Base-by-base conservation (phyloP, 2,113 vertebrate genomes). In the Gopherus evgoodei region DNA sequence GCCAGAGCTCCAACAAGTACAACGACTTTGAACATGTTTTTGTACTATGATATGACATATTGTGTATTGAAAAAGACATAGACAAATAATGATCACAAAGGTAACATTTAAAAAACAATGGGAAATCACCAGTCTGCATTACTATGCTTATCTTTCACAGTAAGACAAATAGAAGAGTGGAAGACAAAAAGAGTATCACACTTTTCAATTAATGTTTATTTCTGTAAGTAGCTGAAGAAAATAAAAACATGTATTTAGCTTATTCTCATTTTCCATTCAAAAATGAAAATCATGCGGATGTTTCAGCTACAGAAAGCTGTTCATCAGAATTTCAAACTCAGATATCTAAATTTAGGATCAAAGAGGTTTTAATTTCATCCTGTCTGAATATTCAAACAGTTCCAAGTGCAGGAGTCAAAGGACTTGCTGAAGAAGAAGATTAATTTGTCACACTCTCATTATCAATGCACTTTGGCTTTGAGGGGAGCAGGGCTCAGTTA, bases 381-480 rank as follows among this genome's bases (percentile, higher is more conserved):
- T 92, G 53, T 89, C 78, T 93, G 65, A 53, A 90, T 93, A 92
- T 95, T 84, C 84, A 90, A 83, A 82, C 92, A 75, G 81, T 65
- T 91, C 56, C 81, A 11, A 86, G 84, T 91, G 56, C 80, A 57
- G 69, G 17, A 44, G 65, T 93, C 93, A 96, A 92, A 96, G 87
- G 94, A 86, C 44, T 93, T 16, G 8, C 76, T 85, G 57, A 86
- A 94, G 93, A 93, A 91, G 93, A 93, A 95, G 95, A 97, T 97
- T 86, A 50, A 91, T 90, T 95, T 89, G 84, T 95, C 82, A 87
- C 56, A 42, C 91, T 96, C 49, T 91, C 87, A 76, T 93, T 94
- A 86, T 96, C 72, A 76, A 44, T 9, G 9, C 2, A 25, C 91
- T 95, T 96, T 69, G 84, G 79, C 92, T 88, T 65, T 6, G 57